These are phyloP conservation scores for Onthophagus sagittarius DNA, from an alignment of 2,888 invertebrate genomes.

Conservation along the genomic window DNA sequence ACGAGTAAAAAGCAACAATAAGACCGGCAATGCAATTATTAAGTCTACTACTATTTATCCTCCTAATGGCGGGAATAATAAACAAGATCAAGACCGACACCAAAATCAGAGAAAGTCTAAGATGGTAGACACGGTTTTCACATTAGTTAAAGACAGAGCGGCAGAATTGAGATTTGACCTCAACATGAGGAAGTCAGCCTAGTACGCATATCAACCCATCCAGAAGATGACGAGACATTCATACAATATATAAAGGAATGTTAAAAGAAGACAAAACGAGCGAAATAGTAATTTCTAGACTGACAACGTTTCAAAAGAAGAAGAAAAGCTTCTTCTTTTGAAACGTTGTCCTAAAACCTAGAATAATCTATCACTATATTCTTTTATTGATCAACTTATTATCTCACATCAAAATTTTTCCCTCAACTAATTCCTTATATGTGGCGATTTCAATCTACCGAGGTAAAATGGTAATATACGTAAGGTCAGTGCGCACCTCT, in stretches of 20 bases:
- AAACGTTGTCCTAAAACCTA: too few species aligned
- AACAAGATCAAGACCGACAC: conserved; percentile 1
- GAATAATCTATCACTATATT: too few species aligned
- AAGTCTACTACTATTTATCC: too few species aligned
- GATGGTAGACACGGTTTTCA: neutral
- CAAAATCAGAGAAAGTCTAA: neutral
- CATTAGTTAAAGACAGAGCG: neutral
- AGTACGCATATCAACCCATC: neutral
- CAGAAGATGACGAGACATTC: neutral
- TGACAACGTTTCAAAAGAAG: conserved; percentile 1
- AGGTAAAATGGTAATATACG: too few species aligned
- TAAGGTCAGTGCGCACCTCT: too few species aligned
- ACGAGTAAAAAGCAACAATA: neutral
- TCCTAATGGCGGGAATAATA: conserved; percentile 1
- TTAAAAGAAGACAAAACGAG: neutral
- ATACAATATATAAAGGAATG: neutral
- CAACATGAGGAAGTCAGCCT: neutral
- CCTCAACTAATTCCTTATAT: too few species aligned
- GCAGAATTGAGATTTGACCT: neutral
- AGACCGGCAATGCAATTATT: neutral
- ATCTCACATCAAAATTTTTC: too few species aligned
- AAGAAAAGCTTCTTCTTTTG: too few species aligned
- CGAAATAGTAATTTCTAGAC: neutral
- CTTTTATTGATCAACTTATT: too few species aligned
- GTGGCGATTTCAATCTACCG: too few species aligned